Evolutionary conservation across 2,113 vertebrate genomes (phyloP), one percentile per base, ranked within the genome.

Genomic region (Lampris megalopsis): DNA sequence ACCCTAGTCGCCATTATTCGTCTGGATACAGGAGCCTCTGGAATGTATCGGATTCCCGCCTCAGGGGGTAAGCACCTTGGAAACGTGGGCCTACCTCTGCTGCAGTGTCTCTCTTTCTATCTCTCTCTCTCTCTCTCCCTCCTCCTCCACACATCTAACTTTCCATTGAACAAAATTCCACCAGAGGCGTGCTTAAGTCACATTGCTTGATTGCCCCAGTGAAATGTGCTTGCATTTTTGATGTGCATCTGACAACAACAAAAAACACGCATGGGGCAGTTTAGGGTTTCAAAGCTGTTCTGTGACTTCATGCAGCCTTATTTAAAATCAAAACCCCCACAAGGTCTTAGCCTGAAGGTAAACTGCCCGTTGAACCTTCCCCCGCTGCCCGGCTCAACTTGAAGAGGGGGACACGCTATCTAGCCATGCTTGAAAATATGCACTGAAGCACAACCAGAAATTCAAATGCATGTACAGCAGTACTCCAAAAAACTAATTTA

Each of bases 41-140:
- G 92, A 93, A 93, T 89, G 90, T 90, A 93, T 92, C 85, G 1
- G 84, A 92, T 93, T 92, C 87, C 88, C 87, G 87, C 90, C 89
- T 86, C 78, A 2, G 81, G 88, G 88, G 80, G 77, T 80, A 75
- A 59, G 87, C 80, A 90, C 83, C 82, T 91, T 81, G 84, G 88
- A 91, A 91, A 93, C 79, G 73, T 35, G 53, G 88, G 78, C 79
- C 63, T 79, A 91, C 79, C 85, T 84, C 76, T 75, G 81, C 48
- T 42, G 13, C 61, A 76, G 63, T 45, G 58, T 73, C 76, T 79
- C 65, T 68, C n/a, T 35, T 13, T n/a, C 69, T n/a, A 11, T 40
- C 58, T 8, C 75, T 70, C 75, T 45, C 71, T 71, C 42, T 40
- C 10, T 53, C 50, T 9, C 56, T 37, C 36, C 1, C 37, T n/a